Evolutionary conservation across 2,797 vertebrate species (phyloP), one percentile per base, ranked within the genome.

Genomic region (Toxotes lorentzi): DNA sequence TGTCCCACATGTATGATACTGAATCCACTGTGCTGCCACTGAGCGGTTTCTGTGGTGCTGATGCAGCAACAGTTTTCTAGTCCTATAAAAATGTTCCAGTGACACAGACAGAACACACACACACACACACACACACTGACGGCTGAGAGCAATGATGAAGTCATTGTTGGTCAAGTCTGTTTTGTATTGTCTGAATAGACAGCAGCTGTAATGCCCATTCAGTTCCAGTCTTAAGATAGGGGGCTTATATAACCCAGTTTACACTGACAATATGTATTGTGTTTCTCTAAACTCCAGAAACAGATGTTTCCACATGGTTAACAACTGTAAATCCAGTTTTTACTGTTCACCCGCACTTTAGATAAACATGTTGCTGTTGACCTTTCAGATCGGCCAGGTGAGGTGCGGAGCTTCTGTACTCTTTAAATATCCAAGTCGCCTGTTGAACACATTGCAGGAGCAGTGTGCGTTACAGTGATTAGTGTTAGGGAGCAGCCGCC

Each of bases 11-110:
- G 76, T 59, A 53, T 40, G 64, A 85, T 57, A 61, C 70, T 53
- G 67, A 45, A 78, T 72, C 77, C 64, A 67, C 61, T 51, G 68
- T 19, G 79, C 76, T 68, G 72, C 83, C 58, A 64, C 74, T 56
- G 82, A 76, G 79, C 30, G 86, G 83, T 86, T 88, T 86, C 54
- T 89, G 87, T 78, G 86, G 67, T 85, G 89, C 83, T 89, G 87
- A 91, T 78, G 78, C 84, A 89, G 88, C 87, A 87, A 38, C 72
- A 69, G 84, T 76, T 82, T 79, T 34, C 56, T 68, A 48, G 67
- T 73, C 62, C 47, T 79, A 27, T 81, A 81, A 84, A 92, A 86
- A 87, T 88, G 85, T 88, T 89, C 78, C 83, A 90, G 71, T 86
- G 69, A 58, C 47, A 73, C 74, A 65, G 48, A 71, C 45, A 21